Conservation (phyloP, 2,888 invertebrate species). For the Tineola bisselliella region DNA sequence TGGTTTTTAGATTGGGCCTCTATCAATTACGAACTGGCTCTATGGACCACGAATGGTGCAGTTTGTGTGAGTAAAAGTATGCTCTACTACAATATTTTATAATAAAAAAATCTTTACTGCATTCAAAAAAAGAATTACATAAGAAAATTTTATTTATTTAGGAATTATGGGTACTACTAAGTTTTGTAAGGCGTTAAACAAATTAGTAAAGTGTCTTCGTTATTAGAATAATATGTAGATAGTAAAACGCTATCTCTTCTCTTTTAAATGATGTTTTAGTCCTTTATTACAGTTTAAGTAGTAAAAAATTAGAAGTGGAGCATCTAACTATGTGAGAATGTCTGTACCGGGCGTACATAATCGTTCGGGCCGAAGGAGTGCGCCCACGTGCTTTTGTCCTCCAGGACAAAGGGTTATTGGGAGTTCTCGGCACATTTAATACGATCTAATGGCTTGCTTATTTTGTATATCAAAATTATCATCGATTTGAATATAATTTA, state of each 20-base stretch:
- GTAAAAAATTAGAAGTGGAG: not conserved
- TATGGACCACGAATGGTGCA: conserved; percentile 12
- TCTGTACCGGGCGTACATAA: conserved; percentile 44
- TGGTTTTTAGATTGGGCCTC: conserved; percentile 53
- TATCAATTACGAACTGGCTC: conserved; percentile 43
- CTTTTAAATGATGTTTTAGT: no score
- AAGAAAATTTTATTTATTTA: no score
- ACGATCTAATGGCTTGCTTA: not conserved
- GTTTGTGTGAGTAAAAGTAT: conserved; percentile 16
- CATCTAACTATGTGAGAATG: not conserved
- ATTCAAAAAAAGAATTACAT: no score
- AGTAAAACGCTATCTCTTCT: no score
- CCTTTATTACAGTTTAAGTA: no score
- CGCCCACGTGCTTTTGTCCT: conserved; percentile 54
- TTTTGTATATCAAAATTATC: not conserved
- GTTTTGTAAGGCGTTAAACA: no score
- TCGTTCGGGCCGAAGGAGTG: conserved; percentile 31
- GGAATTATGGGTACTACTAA: no score
- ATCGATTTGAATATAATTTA: no score
- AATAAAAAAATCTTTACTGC: no score
- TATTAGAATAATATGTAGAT: no score
- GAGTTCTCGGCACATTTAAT: conserved; percentile 10
- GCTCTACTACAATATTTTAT: no score
- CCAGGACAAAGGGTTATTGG: conserved; percentile 24
- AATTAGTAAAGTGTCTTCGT: no score